Conservation (phyloP, 1,140 invertebrate genomes). For the Dreissena polymorpha region DNA sequence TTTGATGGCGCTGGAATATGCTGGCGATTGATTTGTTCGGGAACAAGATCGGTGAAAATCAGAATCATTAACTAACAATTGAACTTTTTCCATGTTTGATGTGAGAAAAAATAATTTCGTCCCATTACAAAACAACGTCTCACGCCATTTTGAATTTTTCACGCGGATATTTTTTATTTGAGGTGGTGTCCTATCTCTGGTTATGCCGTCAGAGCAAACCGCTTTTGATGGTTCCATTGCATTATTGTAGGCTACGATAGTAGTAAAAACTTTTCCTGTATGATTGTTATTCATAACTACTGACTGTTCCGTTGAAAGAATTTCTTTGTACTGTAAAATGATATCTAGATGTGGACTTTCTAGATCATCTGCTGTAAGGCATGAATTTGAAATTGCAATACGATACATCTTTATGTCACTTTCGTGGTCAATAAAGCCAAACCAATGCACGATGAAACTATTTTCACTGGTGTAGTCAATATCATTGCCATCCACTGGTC, state of each 20-base stretch:
- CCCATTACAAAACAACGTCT: conserved; percentile 40
- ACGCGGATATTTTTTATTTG: conserved; percentile 44
- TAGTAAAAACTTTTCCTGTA: conserved; percentile 46
- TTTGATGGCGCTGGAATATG: too few relatives aligned
- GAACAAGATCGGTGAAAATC: neutral
- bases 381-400: conserved; percentile 43
- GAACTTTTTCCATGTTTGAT: neutral
- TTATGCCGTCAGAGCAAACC: conserved; percentile 61
- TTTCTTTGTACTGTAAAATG: neutral
- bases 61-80: neutral
- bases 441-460: conserved; percentile 52
- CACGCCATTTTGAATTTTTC: conserved; percentile 30
- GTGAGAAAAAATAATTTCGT: conserved; percentile 49
- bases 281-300: conserved; percentile 15
- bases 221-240: conserved; percentile 59
- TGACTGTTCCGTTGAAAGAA: neutral
- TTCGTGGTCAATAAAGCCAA: conserved; percentile 65
- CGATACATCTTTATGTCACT: conserved; percentile 61
- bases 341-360: neutral
- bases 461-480: conserved; percentile 62
- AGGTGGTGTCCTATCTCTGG: conserved; percentile 44
- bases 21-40: neutral
- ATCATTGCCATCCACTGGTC: conserved; percentile 39
- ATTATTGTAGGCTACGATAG: conserved; percentile 60
- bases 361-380: conserved; percentile 42